Base-by-base conservation (phyloP, 2,113 vertebrate genomes). In the Psophia crepitans region DNA sequence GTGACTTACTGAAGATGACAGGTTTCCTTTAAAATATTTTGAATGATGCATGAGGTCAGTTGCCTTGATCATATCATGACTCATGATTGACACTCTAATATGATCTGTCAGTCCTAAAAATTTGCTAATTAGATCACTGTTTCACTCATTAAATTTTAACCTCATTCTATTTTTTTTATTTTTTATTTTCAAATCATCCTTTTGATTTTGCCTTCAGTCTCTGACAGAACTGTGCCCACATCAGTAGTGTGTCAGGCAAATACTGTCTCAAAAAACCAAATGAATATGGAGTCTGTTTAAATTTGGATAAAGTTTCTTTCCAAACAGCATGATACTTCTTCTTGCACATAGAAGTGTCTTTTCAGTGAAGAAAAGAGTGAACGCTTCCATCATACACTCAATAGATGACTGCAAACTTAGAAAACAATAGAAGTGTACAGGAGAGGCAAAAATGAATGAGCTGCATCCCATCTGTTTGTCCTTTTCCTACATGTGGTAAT, bases 401-500 rank as follows among this genome's bases (percentile, higher is more conserved):
- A 35, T 18, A 95, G 79, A 87, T 94, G 94, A 87, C 44, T 94
- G 86, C 66, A 96, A 97, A 96, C 75, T 97, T 96, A 83, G 78
- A 96, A 96, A 97, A 96, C 71, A 90, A 79, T 61, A 81, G 53
- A 96, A 97, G 35, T 44, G 60, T 96, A 51, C 46, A 92, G 91
- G 57, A 89, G 82, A 95, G 64, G 87, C 65, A 89, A 90, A 97
- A 98, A 96, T 44, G 79, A 97, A 93, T 95, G 95, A 96, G 87
- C 81, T 88, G 80, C 93, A 95, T 96, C 91, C 97, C 96, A 98
- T 98, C 98, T 98, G 96, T 97, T 98, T 97, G 96, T 98, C 97
- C 97, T 98, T 97, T 98, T 98, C 94, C 94, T 97, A 89, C 95
- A 95, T 90, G 80, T 97, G 97, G 97, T 97, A 98, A 98, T 97